Evolutionary conservation across 1,140 invertebrate species (phyloP).

Genomic region (Drosophila asahinai): DNA sequence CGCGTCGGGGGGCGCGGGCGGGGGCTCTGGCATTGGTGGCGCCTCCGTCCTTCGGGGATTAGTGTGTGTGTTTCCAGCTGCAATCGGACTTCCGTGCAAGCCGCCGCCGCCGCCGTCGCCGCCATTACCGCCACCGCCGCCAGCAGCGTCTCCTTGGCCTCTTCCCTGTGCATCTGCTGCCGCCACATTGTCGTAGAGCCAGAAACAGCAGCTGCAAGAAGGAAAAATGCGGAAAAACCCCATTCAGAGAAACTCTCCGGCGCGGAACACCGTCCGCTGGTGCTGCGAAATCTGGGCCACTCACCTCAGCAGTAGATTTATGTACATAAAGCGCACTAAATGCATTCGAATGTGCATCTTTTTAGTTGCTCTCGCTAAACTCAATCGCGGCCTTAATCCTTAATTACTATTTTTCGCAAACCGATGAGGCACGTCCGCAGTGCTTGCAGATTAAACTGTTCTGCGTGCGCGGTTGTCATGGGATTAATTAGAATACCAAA

Average conservation of each 20-base stretch:
- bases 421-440: slow-evolving; percentile 8
- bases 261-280: neutral
- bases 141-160: slow-evolving; percentile 8
- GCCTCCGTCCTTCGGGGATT: slow-evolving; percentile 14
- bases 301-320: slow-evolving; percentile 70
- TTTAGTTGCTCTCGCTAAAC: slow-evolving; percentile 18
- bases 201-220: slow-evolving; percentile 71
- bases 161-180: slow-evolving; percentile 52
- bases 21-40: slow-evolving; percentile 23
- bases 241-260: slow-evolving; percentile 3
- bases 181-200: slow-evolving; percentile 74
- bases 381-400: slow-evolving; percentile 7
- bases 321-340: slow-evolving; percentile 77
- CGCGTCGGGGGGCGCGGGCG: slow-evolving; percentile 22
- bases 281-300: neutral
- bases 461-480: slow-evolving; percentile 13
- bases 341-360: slow-evolving; percentile 71
- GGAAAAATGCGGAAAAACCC: slow-evolving; percentile 14
- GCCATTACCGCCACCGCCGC: slow-evolving; percentile 10
- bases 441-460: slow-evolving; percentile 8
- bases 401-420: slow-evolving; percentile 29
- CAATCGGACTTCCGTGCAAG: slow-evolving; percentile 1
- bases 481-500: neutral
- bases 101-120: slow-evolving; percentile 8
- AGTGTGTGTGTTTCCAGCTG: slow-evolving; percentile 1